Conservation (phyloP, 2,797 vertebrate genomes). For the Argentina silus region DNA sequence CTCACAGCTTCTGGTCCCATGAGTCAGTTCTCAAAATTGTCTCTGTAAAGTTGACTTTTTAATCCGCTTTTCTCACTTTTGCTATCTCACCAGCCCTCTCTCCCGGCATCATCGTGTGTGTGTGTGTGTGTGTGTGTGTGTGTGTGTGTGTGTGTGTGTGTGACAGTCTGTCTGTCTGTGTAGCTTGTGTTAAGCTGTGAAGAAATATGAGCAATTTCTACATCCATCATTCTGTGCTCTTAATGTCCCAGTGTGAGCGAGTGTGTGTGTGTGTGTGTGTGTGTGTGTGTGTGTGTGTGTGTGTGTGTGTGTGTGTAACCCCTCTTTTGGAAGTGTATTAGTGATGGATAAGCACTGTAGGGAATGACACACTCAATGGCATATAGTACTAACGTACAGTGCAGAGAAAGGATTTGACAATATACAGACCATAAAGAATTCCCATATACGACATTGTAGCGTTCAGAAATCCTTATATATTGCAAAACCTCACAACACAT, state of each 20-base stretch:
- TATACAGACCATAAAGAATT: too few relatives aligned
- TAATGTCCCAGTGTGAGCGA: not conserved
- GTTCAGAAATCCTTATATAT: too few relatives aligned
- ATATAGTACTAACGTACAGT: too few relatives aligned
- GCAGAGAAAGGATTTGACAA: too few relatives aligned
- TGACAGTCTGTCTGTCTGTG: slow-evolving; percentile 12
- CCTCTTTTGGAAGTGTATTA: not conserved
- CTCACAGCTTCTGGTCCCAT: slow-evolving; percentile 15
- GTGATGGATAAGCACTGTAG: not conserved
- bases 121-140: not conserved
- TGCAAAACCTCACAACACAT: slow-evolving; percentile 30
- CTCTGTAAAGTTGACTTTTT: slow-evolving; percentile 40
- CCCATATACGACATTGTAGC: not conserved
- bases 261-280: not conserved
- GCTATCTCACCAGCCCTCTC: slow-evolving; percentile 38
- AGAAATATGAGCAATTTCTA: slow-evolving; percentile 45
- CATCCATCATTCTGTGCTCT: slow-evolving; percentile 1
- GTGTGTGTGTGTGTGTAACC: not conserved
- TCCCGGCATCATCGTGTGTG: slow-evolving; percentile 2
- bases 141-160: not conserved
- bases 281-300: not conserved
- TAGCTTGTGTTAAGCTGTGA: slow-evolving; percentile 32
- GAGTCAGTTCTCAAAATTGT: slow-evolving; percentile 30
- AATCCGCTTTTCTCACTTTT: slow-evolving; percentile 61
- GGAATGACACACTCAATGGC: too few relatives aligned